Conservation (phyloP, 2,888 invertebrate species). For the Ormyrus rosae region DNA sequence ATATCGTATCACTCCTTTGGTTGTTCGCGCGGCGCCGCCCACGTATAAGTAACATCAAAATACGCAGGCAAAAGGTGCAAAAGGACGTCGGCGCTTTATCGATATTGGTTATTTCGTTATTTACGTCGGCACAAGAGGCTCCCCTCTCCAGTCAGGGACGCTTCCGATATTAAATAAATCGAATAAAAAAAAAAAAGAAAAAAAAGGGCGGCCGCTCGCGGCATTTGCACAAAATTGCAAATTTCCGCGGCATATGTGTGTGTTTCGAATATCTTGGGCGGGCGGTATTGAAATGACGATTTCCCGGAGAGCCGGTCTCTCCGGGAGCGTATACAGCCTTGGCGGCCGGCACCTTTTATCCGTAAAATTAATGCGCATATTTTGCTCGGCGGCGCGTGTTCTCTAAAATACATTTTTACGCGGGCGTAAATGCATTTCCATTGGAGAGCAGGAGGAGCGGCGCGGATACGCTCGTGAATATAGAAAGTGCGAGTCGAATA, state of each 20-base stretch:
- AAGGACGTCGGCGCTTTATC: not conserved
- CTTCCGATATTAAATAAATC: too few relatives aligned
- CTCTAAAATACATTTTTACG: slow-evolving; percentile 52
- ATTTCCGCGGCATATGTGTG: too few relatives aligned
- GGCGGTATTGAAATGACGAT: slow-evolving; percentile 12
- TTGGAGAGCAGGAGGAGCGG: not conserved
- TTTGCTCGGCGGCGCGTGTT: slow-evolving; percentile 5
- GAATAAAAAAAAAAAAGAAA: too few relatives aligned
- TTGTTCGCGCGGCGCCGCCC: too few relatives aligned
- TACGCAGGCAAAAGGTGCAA: not conserved
- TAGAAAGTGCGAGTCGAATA: slow-evolving; percentile 48
- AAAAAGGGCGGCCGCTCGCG: too few relatives aligned
- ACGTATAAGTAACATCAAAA: not conserved
- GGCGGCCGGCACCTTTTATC: slow-evolving; percentile 9
- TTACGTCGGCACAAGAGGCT: not conserved
- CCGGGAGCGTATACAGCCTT: not conserved
- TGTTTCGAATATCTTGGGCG: not conserved
- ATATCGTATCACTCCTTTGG: slow-evolving; percentile 25
- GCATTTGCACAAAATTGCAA: too few relatives aligned
- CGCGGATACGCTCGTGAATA: slow-evolving; percentile 29
- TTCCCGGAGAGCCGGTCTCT: not conserved
- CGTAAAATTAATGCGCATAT: slow-evolving; percentile 48
- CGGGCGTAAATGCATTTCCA: slow-evolving; percentile 51
- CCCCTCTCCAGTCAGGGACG: not conserved
- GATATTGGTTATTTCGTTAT: not conserved